These are phyloP conservation scores for Abrostola triplasia DNA, from an alignment of 2,888 invertebrate species.

Conservation along the genomic window DNA sequence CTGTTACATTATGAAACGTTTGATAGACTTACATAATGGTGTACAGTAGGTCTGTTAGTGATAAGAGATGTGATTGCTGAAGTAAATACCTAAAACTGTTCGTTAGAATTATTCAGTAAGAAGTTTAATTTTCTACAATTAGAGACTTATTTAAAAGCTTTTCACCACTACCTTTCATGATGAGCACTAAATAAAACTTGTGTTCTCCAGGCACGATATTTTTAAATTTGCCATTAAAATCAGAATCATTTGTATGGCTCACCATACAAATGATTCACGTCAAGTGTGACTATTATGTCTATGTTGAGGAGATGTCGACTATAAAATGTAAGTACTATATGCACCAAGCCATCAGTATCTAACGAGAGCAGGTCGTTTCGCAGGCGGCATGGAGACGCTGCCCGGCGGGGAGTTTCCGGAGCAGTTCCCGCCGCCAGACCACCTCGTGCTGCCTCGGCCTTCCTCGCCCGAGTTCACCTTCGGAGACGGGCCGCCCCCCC, in stretches of 20 bases:
- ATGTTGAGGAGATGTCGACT: neutral
- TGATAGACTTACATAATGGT: constrained; percentile 15
- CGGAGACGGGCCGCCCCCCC: constrained; percentile 84
- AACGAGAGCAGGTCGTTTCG: constrained; percentile 93
- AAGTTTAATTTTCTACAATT: neutral
- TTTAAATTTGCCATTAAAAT: too few species aligned
- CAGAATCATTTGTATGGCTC: too few species aligned
- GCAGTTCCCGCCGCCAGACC: constrained; percentile 90
- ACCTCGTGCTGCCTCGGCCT: constrained; percentile 91
- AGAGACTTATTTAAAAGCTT: too few species aligned
- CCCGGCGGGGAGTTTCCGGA: constrained; percentile 85
- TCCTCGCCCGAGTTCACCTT: constrained; percentile 93
- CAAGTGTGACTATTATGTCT: too few species aligned
- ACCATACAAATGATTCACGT: too few species aligned
- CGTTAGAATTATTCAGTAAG: neutral
- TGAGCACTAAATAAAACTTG: neutral
- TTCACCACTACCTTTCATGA: too few species aligned
- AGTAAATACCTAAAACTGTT: neutral
- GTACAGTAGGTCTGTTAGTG: constrained; percentile 8
- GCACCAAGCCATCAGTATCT: constrained; percentile 63
- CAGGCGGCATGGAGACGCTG: constrained; percentile 90
- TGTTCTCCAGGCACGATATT: too few species aligned
- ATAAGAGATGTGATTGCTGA: neutral
- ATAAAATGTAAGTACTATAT: constrained; percentile 19
- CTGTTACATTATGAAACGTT: constrained; percentile 9